Conservation (phyloP, 1,140 invertebrate genomes). For the Batillaria attramentaria region DNA sequence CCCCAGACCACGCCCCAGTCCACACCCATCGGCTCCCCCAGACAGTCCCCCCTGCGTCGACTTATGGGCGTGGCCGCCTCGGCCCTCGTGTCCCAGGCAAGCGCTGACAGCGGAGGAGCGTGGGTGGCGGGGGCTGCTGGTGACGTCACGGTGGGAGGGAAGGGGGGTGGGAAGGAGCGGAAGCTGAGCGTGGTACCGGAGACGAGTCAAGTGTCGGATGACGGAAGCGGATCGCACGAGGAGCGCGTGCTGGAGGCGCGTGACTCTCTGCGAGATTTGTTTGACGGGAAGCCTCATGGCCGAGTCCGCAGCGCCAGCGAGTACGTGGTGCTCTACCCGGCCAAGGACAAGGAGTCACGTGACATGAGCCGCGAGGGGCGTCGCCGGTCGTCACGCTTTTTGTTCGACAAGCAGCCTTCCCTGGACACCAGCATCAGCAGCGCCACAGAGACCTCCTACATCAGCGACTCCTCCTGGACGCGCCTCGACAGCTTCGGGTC, state of each 20-base stretch:
- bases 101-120: not conserved
- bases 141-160: not conserved
- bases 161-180: conserved; percentile 31
- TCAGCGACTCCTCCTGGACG: conserved; percentile 44
- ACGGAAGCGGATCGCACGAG: conserved; percentile 17
- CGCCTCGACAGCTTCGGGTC: conserved; percentile 37
- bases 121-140: no score
- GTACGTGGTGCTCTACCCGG: conserved; percentile 47
- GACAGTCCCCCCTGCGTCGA: conserved; percentile 27
- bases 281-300: conserved; percentile 38
- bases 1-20: conserved; percentile 45
- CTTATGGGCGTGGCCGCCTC: not conserved
- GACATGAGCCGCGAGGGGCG: conserved; percentile 21
- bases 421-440: conserved; percentile 42
- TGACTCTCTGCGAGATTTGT: conserved; percentile 38
- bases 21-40: conserved; percentile 42
- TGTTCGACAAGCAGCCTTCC: conserved; percentile 37
- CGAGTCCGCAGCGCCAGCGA: conserved; percentile 47
- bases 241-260: conserved; percentile 34
- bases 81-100: not conserved
- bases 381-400: conserved; percentile 7
- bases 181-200: conserved; percentile 53
- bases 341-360: conserved; percentile 12
- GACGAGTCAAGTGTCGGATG: conserved; percentile 37
- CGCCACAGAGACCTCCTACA: conserved; percentile 44